These are phyloP conservation scores for Conus ventricosus DNA, from an alignment of 1,140 invertebrate species.

Conservation along the genomic window DNA sequence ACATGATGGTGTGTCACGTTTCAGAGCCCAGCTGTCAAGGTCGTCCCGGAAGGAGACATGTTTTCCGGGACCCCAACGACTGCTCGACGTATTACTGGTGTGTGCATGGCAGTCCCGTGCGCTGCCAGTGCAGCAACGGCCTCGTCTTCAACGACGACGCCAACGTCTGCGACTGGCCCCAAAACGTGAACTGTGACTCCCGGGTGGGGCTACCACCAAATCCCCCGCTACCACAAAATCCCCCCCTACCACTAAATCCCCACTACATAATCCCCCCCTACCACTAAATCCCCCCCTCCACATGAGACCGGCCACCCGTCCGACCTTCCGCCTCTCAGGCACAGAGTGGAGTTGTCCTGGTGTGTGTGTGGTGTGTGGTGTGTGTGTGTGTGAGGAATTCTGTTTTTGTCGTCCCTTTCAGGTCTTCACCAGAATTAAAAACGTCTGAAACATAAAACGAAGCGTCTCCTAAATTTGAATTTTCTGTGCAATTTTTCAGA, in stretches of 20 bases:
- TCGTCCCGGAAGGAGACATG: not conserved
- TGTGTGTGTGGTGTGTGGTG: no score
- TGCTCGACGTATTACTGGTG: constrained; percentile 10
- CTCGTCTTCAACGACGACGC: not conserved
- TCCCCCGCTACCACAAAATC: not conserved
- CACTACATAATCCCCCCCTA: not conserved
- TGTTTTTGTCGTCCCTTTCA: no score
- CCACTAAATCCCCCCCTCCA: not conserved
- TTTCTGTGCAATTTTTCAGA: no score
- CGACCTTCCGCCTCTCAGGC: no score
- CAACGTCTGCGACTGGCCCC: not conserved
- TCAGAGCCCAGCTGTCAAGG: not conserved
- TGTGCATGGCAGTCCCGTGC: not conserved
- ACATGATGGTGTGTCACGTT: not conserved
- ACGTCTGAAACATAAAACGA: no score
- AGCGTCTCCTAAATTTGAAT: no score
- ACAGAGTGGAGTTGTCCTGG: no score
- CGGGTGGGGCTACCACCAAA: not conserved
- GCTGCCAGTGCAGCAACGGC: not conserved
- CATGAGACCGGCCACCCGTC: no score
- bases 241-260: not conserved
- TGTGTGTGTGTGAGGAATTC: no score
- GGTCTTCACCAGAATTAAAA: no score
- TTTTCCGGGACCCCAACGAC: constrained; percentile 8
- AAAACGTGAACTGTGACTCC: constrained; percentile 2